Evolutionary conservation across 2,888 invertebrate species (phyloP).

Genomic region (Ophion obscuratus): DNA sequence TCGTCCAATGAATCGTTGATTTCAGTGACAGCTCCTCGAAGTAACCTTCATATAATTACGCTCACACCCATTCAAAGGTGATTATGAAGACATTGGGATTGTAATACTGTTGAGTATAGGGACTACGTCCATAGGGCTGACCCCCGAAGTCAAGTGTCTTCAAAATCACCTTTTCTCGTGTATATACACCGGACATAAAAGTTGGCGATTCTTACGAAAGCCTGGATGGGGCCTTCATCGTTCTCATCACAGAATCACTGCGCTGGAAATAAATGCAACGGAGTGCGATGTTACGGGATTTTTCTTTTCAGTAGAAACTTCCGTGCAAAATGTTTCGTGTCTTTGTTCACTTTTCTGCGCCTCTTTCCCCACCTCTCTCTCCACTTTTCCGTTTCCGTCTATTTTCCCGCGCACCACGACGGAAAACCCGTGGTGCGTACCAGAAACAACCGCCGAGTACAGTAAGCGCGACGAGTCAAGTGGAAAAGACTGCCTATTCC

Average conservation of each 20-base stretch:
- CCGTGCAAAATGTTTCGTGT: constrained; percentile 20
- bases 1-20: too few relatives aligned
- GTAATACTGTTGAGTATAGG: too few relatives aligned
- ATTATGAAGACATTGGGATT: too few relatives aligned
- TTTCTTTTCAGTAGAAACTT: constrained; percentile 12
- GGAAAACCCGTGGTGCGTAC: constrained; percentile 6
- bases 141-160: too few relatives aligned
- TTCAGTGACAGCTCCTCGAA: too few relatives aligned
- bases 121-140: too few relatives aligned
- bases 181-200: constrained; percentile 8
- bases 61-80: too few relatives aligned
- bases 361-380: neutral
- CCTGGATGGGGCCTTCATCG: constrained; percentile 39
- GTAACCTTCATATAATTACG: too few relatives aligned
- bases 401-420: constrained; percentile 8
- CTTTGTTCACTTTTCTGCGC: constrained; percentile 24
- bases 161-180: neutral
- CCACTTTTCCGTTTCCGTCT: constrained; percentile 6
- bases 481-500: constrained; percentile 47
- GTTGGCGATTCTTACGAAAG: constrained; percentile 26
- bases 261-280: constrained; percentile 58
- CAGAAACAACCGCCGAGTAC: constrained; percentile 23
- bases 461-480: constrained; percentile 48
- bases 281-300: constrained; percentile 38
- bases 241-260: constrained; percentile 53